Percentiles rank a stretch among this genome's conserved stretches.
These are phyloP conservation scores for Dromaius novaehollandiae DNA, from an alignment of 2,113 vertebrate species.

Conservation along the genomic window DNA sequence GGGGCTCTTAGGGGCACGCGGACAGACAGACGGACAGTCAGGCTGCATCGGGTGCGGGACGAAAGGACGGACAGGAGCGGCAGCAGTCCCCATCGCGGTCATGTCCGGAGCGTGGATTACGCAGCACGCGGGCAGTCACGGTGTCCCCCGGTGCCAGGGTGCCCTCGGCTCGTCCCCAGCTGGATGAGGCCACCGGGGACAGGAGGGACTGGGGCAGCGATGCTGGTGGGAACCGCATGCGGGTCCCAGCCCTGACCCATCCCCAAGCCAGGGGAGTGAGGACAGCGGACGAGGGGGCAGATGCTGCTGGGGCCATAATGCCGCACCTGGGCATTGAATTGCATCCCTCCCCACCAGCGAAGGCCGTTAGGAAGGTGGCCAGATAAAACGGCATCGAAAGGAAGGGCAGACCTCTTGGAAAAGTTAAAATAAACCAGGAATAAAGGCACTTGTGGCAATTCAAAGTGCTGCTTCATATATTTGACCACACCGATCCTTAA, in stretches of 20 bases:
- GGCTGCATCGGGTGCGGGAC: no score
- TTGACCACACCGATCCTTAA: conserved; percentile 54
- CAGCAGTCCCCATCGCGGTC: no score
- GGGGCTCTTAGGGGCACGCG: background rate
- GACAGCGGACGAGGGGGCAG: background rate
- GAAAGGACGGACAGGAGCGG: no score
- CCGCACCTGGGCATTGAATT: background rate
- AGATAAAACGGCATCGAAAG: background rate
- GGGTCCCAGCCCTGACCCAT: background rate
- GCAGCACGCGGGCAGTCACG: no score
- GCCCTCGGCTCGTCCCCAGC: no score
- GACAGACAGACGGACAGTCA: background rate
- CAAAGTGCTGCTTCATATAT: background rate
- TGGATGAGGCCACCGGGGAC: no score
- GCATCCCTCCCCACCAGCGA: background rate
- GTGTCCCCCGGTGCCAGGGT: no score
- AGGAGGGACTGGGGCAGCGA: no score
- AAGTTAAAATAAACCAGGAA: background rate
- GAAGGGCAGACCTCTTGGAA: background rate
- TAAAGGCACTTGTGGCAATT: conserved; percentile 35
- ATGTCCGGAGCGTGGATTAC: no score
- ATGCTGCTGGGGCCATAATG: background rate
- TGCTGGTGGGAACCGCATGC: fast-evolving
- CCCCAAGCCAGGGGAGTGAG: background rate
- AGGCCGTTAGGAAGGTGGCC: background rate